Percentiles rank a stretch among this genome's conserved stretches.
Evolutionary conservation across 2,113 vertebrate species (phyloP).

Genomic region (Acanthochromis polyacanthus): DNA sequence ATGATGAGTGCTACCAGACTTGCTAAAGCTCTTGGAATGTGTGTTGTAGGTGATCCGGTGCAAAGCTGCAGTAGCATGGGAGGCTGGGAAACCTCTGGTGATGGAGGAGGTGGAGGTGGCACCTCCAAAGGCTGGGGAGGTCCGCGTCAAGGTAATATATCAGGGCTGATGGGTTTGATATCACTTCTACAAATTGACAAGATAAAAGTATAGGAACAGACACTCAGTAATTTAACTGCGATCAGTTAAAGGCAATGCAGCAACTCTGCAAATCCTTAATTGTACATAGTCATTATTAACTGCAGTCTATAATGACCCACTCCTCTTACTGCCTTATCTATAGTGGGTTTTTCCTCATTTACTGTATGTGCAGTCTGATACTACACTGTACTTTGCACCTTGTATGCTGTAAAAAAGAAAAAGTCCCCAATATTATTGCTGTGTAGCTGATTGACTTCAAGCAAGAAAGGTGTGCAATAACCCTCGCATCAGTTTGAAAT

Average conservation of each 20-base stretch:
- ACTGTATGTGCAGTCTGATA: not conserved
- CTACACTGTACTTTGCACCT: constrained; percentile 18
- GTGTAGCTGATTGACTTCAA: not conserved
- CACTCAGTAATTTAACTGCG: too few relatives aligned
- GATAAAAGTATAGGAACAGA: not conserved
- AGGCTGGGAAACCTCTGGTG: constrained; percentile 79
- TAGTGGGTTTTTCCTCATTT: not conserved
- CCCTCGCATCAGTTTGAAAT: not conserved
- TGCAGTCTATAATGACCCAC: not conserved
- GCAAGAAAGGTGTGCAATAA: not conserved
- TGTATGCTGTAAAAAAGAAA: not conserved
- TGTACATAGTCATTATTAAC: too few relatives aligned
- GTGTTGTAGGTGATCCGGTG: constrained; percentile 83
- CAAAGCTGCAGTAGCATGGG: constrained; percentile 85
- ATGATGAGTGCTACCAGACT: not conserved
- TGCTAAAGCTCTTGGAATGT: not conserved
- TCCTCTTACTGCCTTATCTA: not conserved
- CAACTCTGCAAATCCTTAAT: too few relatives aligned
- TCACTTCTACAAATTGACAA: not conserved
- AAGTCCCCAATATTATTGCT: not conserved
- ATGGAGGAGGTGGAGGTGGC: constrained; percentile 85
- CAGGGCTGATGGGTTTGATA: too few relatives aligned
- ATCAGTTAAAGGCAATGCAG: too few relatives aligned
- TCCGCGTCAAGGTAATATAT: constrained; percentile 79
- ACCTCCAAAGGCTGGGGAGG: constrained; percentile 83